These are phyloP conservation scores for Alcedo atthis DNA, from an alignment of 2,797 vertebrate genomes.

Conservation along the genomic window DNA sequence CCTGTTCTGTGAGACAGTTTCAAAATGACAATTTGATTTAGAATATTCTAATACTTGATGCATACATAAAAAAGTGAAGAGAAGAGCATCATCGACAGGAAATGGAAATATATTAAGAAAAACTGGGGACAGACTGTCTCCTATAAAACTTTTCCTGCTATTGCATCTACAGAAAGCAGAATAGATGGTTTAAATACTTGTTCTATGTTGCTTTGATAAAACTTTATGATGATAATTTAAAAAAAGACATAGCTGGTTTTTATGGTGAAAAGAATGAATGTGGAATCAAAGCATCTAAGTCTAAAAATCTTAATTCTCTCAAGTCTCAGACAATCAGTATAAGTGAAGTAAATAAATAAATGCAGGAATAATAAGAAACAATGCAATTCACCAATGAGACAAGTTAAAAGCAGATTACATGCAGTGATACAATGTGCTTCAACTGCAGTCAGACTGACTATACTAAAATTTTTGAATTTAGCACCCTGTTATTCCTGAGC, in stretches of 20 bases:
- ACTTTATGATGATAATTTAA: not conserved
- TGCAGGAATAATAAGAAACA: not conserved
- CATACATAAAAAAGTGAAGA: not conserved
- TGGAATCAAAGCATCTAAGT: not conserved
- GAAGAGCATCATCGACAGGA: not conserved
- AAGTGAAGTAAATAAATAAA: not conserved
- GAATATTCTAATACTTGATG: not conserved
- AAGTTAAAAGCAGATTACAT: not conserved
- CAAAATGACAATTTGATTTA: not conserved
- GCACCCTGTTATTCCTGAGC: not conserved
- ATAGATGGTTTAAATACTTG: not conserved
- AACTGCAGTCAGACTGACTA: not conserved
- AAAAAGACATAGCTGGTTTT: not conserved
- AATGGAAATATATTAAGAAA: not conserved
- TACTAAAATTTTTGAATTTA: not conserved
- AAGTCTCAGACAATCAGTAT: not conserved
- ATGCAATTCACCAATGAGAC: not conserved
- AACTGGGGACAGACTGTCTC: not conserved
- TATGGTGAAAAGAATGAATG: not conserved
- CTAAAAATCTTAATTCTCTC: not conserved
- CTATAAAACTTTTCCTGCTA: not conserved
- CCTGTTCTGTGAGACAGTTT: not conserved
- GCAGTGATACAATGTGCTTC: not conserved
- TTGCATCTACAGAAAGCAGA: not conserved
- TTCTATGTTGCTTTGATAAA: not conserved